Evolutionary conservation across 2,113 vertebrate genomes (phyloP).

Genomic region (Otis tarda): DNA sequence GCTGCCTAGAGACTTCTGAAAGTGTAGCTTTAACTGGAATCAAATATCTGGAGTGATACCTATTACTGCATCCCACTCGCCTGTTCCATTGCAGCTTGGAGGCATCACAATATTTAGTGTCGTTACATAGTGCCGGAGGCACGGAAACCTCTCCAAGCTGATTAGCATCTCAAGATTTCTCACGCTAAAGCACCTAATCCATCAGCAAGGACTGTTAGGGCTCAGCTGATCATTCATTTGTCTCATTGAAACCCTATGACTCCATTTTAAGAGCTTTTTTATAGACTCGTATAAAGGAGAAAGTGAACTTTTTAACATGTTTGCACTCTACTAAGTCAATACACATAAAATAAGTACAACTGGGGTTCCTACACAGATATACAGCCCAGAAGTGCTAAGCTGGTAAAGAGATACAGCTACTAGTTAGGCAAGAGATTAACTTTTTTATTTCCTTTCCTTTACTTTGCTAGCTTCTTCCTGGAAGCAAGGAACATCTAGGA

Average conservation of each 20-base stretch:
- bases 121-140: not conserved
- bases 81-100: not conserved
- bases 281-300: conserved; percentile 83
- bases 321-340: conserved; percentile 79
- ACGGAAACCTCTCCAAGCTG: conserved; percentile 10
- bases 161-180: conserved; percentile 50
- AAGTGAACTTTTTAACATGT: conserved; percentile 80
- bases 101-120: not conserved
- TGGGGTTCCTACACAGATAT: conserved; percentile 55
- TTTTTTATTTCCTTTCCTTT: not conserved
- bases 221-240: conserved; percentile 63
- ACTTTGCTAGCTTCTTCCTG: not conserved
- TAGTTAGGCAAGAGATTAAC: not conserved
- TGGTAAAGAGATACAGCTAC: conserved; percentile 36
- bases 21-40: not conserved
- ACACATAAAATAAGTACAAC: conserved; percentile 68
- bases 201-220: not conserved
- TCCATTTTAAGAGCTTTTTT: conserved; percentile 83
- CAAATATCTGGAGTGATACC: not conserved
- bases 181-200: conserved; percentile 34
- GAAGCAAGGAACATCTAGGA: not conserved
- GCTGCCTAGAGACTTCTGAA: conserved; percentile 4
- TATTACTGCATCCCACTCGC: not conserved
- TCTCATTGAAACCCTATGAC: conserved; percentile 76
- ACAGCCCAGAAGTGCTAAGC: conserved; percentile 47